Evolutionary conservation across 2,888 invertebrate genomes (phyloP).

Genomic region (Conops quadrifasciatus): DNA sequence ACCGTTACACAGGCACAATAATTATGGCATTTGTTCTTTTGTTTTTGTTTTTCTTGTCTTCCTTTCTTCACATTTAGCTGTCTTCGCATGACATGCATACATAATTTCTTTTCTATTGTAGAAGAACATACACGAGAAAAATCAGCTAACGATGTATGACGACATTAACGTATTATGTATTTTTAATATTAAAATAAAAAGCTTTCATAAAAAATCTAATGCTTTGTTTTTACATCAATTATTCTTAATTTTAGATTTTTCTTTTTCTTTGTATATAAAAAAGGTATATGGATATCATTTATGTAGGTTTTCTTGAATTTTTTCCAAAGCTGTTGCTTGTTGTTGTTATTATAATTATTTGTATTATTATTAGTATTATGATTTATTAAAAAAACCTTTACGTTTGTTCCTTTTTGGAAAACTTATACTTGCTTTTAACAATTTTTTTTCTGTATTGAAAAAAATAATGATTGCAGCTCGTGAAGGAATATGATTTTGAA

Average conservation of each 20-base stretch:
- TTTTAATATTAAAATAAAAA: conserved; percentile 24
- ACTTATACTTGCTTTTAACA: neutral
- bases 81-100: neutral
- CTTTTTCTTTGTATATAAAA: conserved; percentile 19
- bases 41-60: neutral
- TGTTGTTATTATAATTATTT: neutral
- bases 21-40: conserved; percentile 22
- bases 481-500: no score
- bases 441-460: no score
- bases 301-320: neutral
- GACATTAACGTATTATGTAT: neutral
- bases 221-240: conserved; percentile 25
- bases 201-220: conserved; percentile 24
- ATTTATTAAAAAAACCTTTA: conserved; percentile 1
- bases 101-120: neutral
- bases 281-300: neutral
- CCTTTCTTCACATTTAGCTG: neutral
- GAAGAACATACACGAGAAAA: neutral
- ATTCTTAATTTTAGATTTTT: conserved; percentile 33
- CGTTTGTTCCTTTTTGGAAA: neutral
- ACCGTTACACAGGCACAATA: conserved; percentile 32
- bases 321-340: neutral
- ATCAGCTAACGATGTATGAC: no score
- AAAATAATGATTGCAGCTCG: no score
- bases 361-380: neutral